A percentile compares a stretch with the other conserved stretches of the same genome.
phyloP scores from a whole-genome alignment of 2,797 vertebrate genomes.

The Oreochromis mossambicus region DNA sequence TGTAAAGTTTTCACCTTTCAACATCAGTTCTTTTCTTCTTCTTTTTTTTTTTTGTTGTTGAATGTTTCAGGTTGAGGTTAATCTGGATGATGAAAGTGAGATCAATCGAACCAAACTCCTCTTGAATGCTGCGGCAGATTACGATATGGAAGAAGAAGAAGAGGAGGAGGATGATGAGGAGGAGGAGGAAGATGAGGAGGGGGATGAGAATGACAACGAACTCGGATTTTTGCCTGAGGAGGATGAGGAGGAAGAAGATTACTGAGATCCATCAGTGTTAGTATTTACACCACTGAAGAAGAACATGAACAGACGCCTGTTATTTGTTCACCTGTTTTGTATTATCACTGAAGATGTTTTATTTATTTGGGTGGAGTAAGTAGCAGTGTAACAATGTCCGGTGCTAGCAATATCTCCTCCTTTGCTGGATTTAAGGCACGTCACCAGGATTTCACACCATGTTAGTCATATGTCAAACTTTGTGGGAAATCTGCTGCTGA shows the following conservation, averaged over 20 bases:
- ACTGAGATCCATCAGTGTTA: constrained; percentile 50
- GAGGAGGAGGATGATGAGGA: constrained; percentile 68
- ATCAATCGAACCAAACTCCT: constrained; percentile 93
- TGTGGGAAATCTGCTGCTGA: constrained; percentile 39
- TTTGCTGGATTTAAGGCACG: constrained; percentile 22
- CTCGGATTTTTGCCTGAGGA: constrained; percentile 69
- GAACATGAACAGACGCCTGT: constrained; percentile 11
- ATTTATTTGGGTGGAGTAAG: constrained; percentile 58
- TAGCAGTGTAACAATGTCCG: constrained; percentile 34
- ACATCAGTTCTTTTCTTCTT: neutral
- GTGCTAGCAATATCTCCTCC: constrained; percentile 31
- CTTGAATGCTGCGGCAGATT: constrained; percentile 74
- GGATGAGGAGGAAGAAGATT: constrained; percentile 72
- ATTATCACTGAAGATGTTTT: constrained; percentile 41
- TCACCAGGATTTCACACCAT: constrained; percentile 19
- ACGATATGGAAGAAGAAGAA: constrained; percentile 78
- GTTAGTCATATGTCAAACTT: constrained; percentile 26
- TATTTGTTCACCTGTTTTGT: constrained; percentile 27
- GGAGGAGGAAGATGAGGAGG: constrained; percentile 50
- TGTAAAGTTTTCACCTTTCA: neutral
- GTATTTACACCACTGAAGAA: constrained; percentile 27
- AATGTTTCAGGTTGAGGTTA: constrained; percentile 68
- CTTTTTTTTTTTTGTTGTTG: neutral
- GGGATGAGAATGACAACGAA: constrained; percentile 61
- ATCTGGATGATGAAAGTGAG: constrained; percentile 89